These are phyloP conservation scores for Drymodes brunneopygia DNA, from an alignment of 2,113 vertebrate species.

Conservation along the genomic window DNA sequence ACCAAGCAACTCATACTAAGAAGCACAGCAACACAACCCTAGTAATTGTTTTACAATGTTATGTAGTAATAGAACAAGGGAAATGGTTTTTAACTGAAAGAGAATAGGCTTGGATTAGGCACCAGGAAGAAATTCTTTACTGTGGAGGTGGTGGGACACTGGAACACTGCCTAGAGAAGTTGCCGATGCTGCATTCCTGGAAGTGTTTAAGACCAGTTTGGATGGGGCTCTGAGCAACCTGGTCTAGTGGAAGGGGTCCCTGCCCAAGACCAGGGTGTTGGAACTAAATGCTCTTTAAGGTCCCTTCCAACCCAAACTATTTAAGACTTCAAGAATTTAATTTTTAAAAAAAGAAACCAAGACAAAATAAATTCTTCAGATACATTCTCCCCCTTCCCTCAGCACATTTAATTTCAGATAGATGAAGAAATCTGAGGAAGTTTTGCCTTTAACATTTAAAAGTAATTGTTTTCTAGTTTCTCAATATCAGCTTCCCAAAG, in stretches of 20 bases:
- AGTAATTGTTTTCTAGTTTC: not conserved
- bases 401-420: not conserved
- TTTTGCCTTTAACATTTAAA: not conserved
- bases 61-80: not conserved
- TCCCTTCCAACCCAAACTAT: not conserved
- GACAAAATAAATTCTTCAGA: not conserved
- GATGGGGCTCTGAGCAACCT: not conserved
- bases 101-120: not conserved
- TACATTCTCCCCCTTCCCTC: accelerated
- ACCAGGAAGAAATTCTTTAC: not conserved
- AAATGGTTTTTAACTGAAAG: not conserved
- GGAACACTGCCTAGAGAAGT: not conserved
- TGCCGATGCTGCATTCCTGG: not conserved
- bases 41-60: not conserved
- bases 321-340: not conserved
- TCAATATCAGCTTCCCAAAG: not conserved
- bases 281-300: not conserved
- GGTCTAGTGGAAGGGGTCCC: not conserved
- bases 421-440: not conserved
- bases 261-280: not conserved
- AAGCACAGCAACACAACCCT: not conserved
- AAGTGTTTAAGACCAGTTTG: not conserved
- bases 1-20: not conserved
- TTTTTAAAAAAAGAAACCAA: not conserved
- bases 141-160: not conserved